Evolutionary conservation across 2,797 vertebrate genomes (phyloP).

Genomic region (Lepidocolaptes lacrymiger): DNA sequence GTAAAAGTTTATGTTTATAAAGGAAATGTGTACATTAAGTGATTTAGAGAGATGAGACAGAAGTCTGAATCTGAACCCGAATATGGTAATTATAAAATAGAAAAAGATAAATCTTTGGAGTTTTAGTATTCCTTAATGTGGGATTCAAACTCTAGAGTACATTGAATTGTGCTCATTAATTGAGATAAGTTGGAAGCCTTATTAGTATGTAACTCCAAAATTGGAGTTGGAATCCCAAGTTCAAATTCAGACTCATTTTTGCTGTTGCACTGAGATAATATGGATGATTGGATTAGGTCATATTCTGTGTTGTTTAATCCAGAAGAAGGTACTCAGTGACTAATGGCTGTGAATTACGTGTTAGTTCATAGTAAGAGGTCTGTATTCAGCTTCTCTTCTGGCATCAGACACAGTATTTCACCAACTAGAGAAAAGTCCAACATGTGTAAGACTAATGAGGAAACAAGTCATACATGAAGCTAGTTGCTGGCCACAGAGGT

Average conservation of each 20-base stretch:
- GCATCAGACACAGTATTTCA: neutral
- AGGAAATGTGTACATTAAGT: neutral
- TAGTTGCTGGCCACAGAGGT: neutral
- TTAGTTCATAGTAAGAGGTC: neutral
- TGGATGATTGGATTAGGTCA: neutral
- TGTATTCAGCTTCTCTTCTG: neutral
- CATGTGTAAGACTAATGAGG: neutral
- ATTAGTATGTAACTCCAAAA: neutral
- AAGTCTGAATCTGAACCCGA: neutral
- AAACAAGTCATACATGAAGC: constrained; percentile 9
- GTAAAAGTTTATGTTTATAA: neutral
- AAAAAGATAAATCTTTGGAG: neutral
- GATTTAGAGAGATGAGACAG: neutral
- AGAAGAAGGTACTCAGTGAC: constrained; percentile 15
- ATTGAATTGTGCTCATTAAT: neutral
- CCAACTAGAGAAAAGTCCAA: neutral
- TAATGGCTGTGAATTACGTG: neutral
- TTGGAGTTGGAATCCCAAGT: neutral
- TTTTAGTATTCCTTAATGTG: neutral
- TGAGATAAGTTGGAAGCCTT: neutral
- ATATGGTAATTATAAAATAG: neutral
- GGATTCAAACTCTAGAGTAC: neutral
- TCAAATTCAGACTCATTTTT: neutral
- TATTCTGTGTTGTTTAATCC: neutral
- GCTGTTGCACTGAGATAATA: neutral